Conservation (phyloP, 2,888 invertebrate genomes). For the Drosophila algonquin region DNA sequence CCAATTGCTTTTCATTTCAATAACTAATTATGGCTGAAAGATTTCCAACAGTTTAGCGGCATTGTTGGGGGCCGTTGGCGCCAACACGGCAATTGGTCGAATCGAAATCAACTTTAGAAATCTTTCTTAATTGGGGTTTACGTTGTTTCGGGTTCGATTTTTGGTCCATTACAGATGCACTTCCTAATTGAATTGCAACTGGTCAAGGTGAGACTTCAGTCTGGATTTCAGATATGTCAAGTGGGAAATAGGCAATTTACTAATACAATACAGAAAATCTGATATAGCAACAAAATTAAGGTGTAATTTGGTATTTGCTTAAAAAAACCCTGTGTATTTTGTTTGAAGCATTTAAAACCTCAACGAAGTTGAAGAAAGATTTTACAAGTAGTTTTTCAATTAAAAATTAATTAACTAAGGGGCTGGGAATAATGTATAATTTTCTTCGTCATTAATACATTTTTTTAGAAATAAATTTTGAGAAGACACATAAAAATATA, state of each 20-base stretch:
- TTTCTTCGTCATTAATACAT: not conserved
- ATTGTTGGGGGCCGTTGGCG: constrained; percentile 44
- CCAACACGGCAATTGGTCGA: constrained; percentile 31
- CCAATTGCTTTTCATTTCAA: constrained; percentile 46
- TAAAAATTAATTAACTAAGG: not conserved
- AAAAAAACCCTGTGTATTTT: not conserved
- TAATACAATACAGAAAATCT: constrained; percentile 23
- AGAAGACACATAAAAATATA: not conserved
- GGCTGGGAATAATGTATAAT: not conserved
- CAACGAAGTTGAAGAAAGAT: not conserved
- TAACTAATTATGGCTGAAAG: constrained; percentile 59
- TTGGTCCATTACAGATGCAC: constrained; percentile 49
- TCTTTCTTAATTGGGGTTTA: constrained; percentile 20
- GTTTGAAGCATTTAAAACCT: no score
- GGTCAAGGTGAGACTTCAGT: constrained; percentile 29
- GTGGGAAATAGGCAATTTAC: constrained; percentile 36
- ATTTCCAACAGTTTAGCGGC: constrained; percentile 50
- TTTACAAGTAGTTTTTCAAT: not conserved
- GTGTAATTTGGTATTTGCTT: constrained; percentile 12
- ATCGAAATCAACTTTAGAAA: constrained; percentile 20
- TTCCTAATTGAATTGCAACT: constrained; percentile 53
- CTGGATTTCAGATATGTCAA: constrained; percentile 14
- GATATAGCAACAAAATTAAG: constrained; percentile 12
- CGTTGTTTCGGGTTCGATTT: not conserved
- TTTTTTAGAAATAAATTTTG: not conserved